Evolutionary conservation across 1,140 invertebrate species (phyloP).

Genomic region (Aphelenchoides avenae): DNA sequence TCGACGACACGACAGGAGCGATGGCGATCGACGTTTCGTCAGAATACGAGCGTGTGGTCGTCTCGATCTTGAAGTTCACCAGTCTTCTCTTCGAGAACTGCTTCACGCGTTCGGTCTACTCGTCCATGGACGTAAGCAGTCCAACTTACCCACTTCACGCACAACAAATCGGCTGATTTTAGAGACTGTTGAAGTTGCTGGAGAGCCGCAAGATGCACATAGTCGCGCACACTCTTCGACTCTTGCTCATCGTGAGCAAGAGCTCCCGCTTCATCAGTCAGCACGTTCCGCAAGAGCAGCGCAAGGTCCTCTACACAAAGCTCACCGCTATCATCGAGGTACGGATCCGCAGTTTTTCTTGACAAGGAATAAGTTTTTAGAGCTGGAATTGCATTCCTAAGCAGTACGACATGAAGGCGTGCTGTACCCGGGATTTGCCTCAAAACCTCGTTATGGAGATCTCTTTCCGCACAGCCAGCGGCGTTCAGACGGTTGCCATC

Average conservation of each 20-base stretch:
- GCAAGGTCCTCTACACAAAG: conserved; percentile 28
- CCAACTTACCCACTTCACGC: not conserved
- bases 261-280: conserved; percentile 38
- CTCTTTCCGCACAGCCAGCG: too few relatives aligned
- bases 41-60: conserved; percentile 16
- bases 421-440: too few relatives aligned
- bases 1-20: conserved; percentile 12
- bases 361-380: too few relatives aligned
- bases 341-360: too few relatives aligned
- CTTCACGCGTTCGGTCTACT: conserved; percentile 38
- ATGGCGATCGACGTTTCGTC: conserved; percentile 26
- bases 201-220: conserved; percentile 34
- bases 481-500: too few relatives aligned
- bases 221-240: conserved; percentile 26
- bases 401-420: too few relatives aligned
- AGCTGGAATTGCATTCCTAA: too few relatives aligned
- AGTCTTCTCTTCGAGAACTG: conserved; percentile 37
- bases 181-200: conserved; percentile 35
- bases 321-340: conserved; percentile 36
- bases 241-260: conserved; percentile 42
- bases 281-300: conserved; percentile 17
- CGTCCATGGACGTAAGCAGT: conserved; percentile 32
- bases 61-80: conserved; percentile 35
- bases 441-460: too few relatives aligned
- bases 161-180: conserved; percentile 19